Evolutionary conservation across 2,888 invertebrate species (phyloP), one percentile per base, ranked within the genome.

Genomic region (Leistus spinibarbis): DNA sequence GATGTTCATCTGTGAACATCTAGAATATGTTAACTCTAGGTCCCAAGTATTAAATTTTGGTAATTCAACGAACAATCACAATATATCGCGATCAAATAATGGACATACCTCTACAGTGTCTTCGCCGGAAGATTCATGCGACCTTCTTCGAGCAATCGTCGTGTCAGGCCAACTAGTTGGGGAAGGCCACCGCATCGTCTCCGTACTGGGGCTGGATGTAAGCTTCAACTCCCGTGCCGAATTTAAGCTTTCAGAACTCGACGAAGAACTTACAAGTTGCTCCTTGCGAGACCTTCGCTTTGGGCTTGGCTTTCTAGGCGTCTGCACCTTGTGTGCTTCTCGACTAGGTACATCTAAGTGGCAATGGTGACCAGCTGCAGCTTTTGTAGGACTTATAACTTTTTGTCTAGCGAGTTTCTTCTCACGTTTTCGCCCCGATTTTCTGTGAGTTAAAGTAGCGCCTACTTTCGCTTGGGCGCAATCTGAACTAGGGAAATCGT

Each of bases 401-500:
- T 87, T 87, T 64, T 82, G 81, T 27, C 90, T 88, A 57, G 79
- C 81, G 57, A 87, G 84, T 79, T 90, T 90, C 77, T 91, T 87
- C 77, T 91, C 89, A 17, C 91, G 89, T 82, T 90, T 89, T 79
- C 90, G 88, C 71, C 90, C 88, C 1, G 89, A 88, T 82, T 91
- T 91, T 81, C 91, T 89, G 80, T 89, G 89, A 7, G 86, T 84
- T 54, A 78, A 80, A 68, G 79, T 80, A 54, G 84, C 80, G 80
- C 85, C 86, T 78, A 88, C 88, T 79, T 88, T 90, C 4, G 87
- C 88, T 82, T 86, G 87, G 76, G 89, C 86, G 78, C 90, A 90
- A 82, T 93, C 93, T 4, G 93, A 92, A 83, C 93, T 93, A 2
- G 93, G 92, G 82, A 92, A 93, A 83, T 94, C 93, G 82, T 93